phyloP scores from a whole-genome alignment of 2,113 vertebrate genomes.

The Sylvietta virens region DNA sequence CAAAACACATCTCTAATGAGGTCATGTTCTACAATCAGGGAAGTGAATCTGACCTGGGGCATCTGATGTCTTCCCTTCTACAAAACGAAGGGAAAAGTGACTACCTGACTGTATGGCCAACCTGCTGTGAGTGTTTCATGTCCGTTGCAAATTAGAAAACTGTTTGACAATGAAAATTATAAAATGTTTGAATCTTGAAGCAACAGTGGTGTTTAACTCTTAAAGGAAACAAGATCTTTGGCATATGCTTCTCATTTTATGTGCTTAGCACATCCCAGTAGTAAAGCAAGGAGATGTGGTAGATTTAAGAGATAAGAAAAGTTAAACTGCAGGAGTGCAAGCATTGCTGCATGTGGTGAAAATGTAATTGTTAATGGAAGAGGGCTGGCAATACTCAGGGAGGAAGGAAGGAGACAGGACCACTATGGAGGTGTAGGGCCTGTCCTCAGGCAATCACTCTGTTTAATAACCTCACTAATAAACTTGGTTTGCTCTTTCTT shows the following conservation, averaged over 20 bases:
- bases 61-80: neutral
- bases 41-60: neutral
- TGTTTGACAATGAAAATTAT: neutral
- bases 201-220: neutral
- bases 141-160: neutral
- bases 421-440: neutral
- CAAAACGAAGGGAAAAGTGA: neutral
- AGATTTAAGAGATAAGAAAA: neutral
- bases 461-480: neutral
- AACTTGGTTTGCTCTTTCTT: neutral
- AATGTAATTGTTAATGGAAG: neutral
- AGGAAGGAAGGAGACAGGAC: neutral
- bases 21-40: neutral
- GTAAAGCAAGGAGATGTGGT: neutral
- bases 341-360: neutral
- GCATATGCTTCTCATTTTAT: neutral
- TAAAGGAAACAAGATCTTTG: neutral
- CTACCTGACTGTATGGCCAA: neutral
- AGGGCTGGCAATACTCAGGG: neutral
- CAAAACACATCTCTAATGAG: neutral
- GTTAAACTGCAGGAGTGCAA: neutral
- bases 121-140: neutral
- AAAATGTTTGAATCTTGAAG: neutral
- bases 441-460: neutral
- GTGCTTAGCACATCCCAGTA: neutral